A percentile compares a stretch with the other conserved stretches of the same genome.
These are phyloP conservation scores for Pseudomyrmex cubaensis DNA, from an alignment of 1,140 invertebrate species.

Conservation along the genomic window DNA sequence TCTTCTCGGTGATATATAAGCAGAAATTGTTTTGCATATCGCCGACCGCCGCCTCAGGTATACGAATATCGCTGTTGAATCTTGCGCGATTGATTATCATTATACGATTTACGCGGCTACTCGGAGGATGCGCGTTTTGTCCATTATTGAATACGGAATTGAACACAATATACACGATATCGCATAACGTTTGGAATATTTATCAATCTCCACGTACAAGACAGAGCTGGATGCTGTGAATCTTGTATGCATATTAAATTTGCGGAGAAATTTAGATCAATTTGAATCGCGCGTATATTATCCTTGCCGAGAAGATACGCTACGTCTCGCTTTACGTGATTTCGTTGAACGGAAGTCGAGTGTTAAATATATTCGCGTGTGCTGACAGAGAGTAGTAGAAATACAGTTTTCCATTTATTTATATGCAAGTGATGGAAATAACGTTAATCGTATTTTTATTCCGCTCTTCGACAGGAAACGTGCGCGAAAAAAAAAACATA, in stretches of 20 bases:
- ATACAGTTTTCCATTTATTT: conserved; percentile 1
- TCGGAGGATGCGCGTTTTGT: not conserved
- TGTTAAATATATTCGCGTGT: not conserved
- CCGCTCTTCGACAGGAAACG: not conserved
- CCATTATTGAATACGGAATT: not conserved
- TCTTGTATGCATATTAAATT: conserved; percentile 14
- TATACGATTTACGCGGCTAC: not conserved
- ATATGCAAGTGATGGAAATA: not conserved
- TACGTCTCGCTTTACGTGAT: not conserved
- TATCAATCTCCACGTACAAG: not conserved
- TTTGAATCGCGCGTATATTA: conserved; percentile 5
- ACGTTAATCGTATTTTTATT: not conserved
- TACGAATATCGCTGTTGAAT: not conserved
- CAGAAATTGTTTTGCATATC: conserved; percentile 52
- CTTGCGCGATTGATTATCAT: conserved; percentile 31
- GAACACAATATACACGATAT: not conserved
- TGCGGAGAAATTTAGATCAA: not conserved
- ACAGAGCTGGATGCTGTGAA: conserved; percentile 3
- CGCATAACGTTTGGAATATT: conserved; percentile 1
- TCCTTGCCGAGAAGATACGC: not conserved
- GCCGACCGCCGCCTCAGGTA: not conserved
- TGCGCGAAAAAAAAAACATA: not conserved
- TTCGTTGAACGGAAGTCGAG: not conserved
- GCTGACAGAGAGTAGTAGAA: not conserved
- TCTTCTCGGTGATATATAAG: conserved; percentile 33